These are phyloP conservation scores for Petrophora chlorosata DNA, from an alignment of 2,888 invertebrate genomes.

Conservation along the genomic window DNA sequence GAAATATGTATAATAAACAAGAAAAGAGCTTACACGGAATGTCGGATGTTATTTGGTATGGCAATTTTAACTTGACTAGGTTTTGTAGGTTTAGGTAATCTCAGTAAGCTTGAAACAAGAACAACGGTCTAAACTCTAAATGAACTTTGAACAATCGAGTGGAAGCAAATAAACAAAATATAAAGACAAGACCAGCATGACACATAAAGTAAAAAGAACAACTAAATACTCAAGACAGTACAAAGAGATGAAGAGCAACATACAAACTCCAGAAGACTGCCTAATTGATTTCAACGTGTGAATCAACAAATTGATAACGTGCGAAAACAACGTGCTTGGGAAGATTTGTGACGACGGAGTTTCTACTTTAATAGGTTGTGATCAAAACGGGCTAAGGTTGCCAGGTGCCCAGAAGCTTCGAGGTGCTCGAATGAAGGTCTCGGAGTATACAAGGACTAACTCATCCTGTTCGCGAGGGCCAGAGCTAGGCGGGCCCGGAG, in stretches of 20 bases:
- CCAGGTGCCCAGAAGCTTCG: slow-evolving; percentile 58
- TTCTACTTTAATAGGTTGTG: slow-evolving; percentile 33
- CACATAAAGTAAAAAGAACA: background rate
- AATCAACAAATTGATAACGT: slow-evolving; percentile 9
- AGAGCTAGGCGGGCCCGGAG: slow-evolving; percentile 79
- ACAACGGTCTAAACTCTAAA: slow-evolving; percentile 2
- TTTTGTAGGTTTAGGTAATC: slow-evolving; percentile 7
- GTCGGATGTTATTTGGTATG: slow-evolving; percentile 50
- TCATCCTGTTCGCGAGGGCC: slow-evolving; percentile 85
- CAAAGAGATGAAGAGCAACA: slow-evolving; percentile 12
- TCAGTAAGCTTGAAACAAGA: slow-evolving; percentile 3
- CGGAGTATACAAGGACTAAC: slow-evolving; percentile 75
- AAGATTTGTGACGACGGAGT: slow-evolving; percentile 12
- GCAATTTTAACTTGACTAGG: slow-evolving; percentile 8
- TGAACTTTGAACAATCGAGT: background rate
- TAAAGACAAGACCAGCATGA: background rate
- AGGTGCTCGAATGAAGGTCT: slow-evolving; percentile 70
- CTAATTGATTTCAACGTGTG: slow-evolving; percentile 4
- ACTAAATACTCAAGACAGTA: slow-evolving; percentile 12
- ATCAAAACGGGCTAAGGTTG: slow-evolving; percentile 44
- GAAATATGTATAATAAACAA: slow-evolving; percentile 77
- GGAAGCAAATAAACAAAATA: slow-evolving; percentile 4
- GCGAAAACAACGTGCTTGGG: slow-evolving; percentile 20
- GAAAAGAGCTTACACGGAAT: slow-evolving; percentile 64
- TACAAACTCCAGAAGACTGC: slow-evolving; percentile 23